Conservation (phyloP, 2,113 vertebrate species). For the Strix aluco region DNA sequence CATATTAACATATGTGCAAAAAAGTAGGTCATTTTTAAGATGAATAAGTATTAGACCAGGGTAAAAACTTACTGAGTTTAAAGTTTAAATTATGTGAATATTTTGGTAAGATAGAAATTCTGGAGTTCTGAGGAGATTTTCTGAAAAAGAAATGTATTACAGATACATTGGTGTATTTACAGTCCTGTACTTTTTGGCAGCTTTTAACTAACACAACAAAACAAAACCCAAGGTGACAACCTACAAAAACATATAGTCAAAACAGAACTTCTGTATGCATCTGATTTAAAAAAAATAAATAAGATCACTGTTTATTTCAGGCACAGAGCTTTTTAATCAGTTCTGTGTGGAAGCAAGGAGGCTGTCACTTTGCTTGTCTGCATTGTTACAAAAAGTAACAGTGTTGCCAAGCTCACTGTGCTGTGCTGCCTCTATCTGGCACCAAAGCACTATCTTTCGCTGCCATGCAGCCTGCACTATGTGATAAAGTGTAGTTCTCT, state of each 20-base stretch:
- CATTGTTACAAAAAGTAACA: slow-evolving; percentile 42
- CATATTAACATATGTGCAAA: not conserved
- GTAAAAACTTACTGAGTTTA: not conserved
- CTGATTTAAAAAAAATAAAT: not conserved
- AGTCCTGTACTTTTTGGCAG: not conserved
- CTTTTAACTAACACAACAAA: not conserved
- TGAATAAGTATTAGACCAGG: not conserved
- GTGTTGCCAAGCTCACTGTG: slow-evolving; percentile 44
- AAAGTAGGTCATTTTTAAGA: slow-evolving; percentile 5
- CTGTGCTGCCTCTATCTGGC: slow-evolving; percentile 48
- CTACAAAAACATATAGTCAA: slow-evolving; percentile 28
- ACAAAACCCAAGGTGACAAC: not conserved
- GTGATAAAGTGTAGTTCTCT: slow-evolving; percentile 67
- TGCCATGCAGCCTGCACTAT: slow-evolving; percentile 57
- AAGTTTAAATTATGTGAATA: not conserved
- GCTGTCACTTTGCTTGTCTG: slow-evolving; percentile 20
- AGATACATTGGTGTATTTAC: not conserved
- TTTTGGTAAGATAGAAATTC: not conserved
- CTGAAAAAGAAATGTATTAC: not conserved
- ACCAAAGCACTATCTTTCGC: slow-evolving; percentile 63
- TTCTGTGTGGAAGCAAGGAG: slow-evolving; percentile 30
- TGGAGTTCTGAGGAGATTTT: not conserved
- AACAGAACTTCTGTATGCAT: not conserved
- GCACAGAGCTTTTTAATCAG: slow-evolving; percentile 43
- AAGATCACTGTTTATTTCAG: slow-evolving; percentile 50